Evolutionary conservation across 2,888 invertebrate genomes (phyloP).

Genomic region (Caenorhabditis zanzibari): DNA sequence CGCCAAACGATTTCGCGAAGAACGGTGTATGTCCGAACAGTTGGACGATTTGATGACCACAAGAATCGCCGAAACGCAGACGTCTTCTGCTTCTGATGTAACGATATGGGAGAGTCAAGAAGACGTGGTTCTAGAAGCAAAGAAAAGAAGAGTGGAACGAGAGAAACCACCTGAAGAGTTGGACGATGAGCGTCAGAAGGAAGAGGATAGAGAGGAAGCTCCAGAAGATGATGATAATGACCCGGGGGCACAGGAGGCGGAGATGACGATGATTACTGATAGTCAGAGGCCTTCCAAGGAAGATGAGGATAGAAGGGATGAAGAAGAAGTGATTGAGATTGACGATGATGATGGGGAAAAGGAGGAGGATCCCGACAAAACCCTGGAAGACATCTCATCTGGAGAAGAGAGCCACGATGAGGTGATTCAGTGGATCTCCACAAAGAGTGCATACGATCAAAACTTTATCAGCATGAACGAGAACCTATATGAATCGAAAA

Average conservation of each 20-base stretch:
- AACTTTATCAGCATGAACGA: conserved; percentile 48
- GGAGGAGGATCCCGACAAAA: conserved; percentile 11
- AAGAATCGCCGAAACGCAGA: conserved; percentile 48
- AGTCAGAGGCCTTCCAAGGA: neutral
- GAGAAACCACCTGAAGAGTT: conserved; percentile 43
- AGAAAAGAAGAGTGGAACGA: neutral
- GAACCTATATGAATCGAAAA: neutral
- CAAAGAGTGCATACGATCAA: conserved; percentile 52
- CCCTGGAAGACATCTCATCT: conserved; percentile 21
- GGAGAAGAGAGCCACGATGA: conserved; percentile 30
- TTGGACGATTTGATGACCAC: conserved; percentile 58
- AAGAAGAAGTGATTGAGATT: conserved; percentile 8
- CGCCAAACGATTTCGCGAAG: conserved; percentile 50
- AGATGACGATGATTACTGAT: conserved; percentile 51
- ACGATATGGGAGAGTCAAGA: conserved; percentile 59
- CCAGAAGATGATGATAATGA: conserved; percentile 50
- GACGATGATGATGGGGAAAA: neutral
- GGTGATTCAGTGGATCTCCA: conserved; percentile 49
- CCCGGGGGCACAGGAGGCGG: conserved; percentile 29
- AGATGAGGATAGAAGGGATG: conserved; percentile 6
- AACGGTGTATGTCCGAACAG: conserved; percentile 53
- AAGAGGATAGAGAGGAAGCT: conserved; percentile 50
- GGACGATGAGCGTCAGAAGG: conserved; percentile 42
- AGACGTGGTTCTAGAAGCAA: neutral
- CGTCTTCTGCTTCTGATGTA: conserved; percentile 14